These are phyloP conservation scores for Eupithecia inturbata DNA, from an alignment of 2,888 invertebrate species.

Conservation along the genomic window DNA sequence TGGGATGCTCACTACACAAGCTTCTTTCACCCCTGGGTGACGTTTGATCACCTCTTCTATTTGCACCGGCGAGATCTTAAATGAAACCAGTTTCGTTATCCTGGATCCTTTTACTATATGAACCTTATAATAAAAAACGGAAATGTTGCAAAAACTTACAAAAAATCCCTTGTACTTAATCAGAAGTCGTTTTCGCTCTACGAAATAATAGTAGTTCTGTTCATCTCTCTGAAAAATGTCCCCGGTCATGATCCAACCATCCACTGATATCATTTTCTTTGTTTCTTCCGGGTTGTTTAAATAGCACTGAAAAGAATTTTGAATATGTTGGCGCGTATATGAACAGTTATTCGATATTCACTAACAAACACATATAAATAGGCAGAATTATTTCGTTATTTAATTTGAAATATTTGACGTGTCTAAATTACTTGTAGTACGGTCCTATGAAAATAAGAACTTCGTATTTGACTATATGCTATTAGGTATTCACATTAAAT, in stretches of 20 bases:
- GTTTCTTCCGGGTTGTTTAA: constrained; percentile 60
- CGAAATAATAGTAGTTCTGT: constrained; percentile 56
- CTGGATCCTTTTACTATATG: not conserved
- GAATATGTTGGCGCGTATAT: not conserved
- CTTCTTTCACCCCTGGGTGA: constrained; percentile 9
- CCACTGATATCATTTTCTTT: constrained; percentile 52
- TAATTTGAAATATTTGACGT: not conserved
- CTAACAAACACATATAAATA: not conserved
- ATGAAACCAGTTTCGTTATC: not conserved
- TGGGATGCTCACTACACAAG: constrained; percentile 3
- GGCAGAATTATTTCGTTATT: not conserved
- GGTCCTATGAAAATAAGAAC: no score
- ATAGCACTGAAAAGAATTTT: constrained; percentile 54
- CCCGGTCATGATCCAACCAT: constrained; percentile 63
- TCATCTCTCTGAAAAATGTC: constrained; percentile 60
- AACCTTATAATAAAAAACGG: no score
- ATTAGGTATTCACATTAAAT: no score
- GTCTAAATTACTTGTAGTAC: not conserved
- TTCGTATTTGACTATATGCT: no score
- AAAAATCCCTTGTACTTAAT: constrained; percentile 58
- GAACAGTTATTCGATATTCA: not conserved
- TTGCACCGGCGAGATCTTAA: constrained; percentile 3
- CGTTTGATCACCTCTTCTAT: constrained; percentile 1
- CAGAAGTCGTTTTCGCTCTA: constrained; percentile 59
- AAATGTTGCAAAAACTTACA: constrained; percentile 46